Evolutionary conservation across 2,797 vertebrate genomes (phyloP).

Genomic region (Hypotaenidia okinawae): DNA sequence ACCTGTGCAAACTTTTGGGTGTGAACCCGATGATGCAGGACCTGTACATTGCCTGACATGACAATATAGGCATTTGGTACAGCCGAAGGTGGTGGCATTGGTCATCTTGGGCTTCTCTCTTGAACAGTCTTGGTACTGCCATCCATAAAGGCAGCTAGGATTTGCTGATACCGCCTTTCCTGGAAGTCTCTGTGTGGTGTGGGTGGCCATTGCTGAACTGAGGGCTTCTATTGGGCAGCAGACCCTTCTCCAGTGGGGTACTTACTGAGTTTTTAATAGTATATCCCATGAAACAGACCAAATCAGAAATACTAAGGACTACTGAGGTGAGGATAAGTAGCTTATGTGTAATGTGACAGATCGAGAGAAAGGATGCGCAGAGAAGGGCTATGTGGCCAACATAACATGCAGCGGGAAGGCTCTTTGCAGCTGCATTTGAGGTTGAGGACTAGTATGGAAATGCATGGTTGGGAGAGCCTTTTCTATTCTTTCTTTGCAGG

Average conservation of each 20-base stretch:
- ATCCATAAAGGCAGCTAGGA: neutral
- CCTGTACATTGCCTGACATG: accelerated
- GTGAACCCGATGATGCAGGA: accelerated
- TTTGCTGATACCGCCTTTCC: neutral
- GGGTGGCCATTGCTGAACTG: neutral
- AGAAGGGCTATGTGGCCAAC: neutral
- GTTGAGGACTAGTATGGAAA: neutral
- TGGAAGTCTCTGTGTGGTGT: neutral
- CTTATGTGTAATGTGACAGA: neutral
- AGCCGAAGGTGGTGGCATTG: neutral
- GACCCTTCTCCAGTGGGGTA: neutral
- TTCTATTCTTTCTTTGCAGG: neutral
- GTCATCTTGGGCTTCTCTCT: neutral
- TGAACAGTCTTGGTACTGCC: neutral
- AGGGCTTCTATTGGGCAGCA: neutral
- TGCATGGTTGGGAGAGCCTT: neutral
- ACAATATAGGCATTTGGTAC: neutral
- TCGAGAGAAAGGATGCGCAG: neutral
- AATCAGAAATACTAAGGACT: neutral
- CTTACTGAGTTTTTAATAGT: neutral
- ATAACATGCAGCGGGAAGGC: neutral
- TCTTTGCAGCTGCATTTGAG: neutral
- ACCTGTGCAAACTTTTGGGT: neutral
- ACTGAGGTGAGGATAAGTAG: neutral
- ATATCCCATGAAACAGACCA: neutral